Evolutionary conservation across 1,140 invertebrate genomes (phyloP).

Genomic region (Thaumatotibia leucotreta): DNA sequence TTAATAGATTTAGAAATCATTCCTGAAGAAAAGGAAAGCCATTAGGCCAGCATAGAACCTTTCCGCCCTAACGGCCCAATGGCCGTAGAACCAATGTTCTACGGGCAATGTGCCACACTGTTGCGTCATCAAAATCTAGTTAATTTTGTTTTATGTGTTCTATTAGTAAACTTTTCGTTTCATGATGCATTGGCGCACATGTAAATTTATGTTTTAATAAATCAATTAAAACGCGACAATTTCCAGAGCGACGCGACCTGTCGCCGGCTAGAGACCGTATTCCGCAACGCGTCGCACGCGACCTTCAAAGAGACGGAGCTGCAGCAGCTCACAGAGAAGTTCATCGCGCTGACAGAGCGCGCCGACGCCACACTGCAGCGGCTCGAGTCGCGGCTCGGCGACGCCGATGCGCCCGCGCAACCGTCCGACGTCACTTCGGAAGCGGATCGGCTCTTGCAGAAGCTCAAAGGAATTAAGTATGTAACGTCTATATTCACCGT

Average conservation of each 20-base stretch:
- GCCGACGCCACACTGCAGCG: conserved; percentile 59
- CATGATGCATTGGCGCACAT: no score
- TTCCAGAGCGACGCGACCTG: conserved; percentile 56
- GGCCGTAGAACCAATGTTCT: no score
- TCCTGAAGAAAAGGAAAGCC: no score
- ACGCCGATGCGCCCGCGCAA: conserved; percentile 30
- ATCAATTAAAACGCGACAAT: not conserved
- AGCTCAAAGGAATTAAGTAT: conserved; percentile 60
- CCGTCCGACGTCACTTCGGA: conserved; percentile 48
- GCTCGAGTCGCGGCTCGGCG: conserved; percentile 42
- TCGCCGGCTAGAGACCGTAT: conserved; percentile 50
- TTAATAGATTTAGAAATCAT: no score
- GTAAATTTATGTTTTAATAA: no score
- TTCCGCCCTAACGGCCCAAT: no score
- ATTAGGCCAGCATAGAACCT: no score
- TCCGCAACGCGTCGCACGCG: conserved; percentile 49
- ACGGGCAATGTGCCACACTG: no score
- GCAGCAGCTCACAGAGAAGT: conserved; percentile 65
- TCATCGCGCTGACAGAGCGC: conserved; percentile 61
- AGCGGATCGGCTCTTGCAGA: conserved; percentile 49
- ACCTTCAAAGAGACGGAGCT: conserved; percentile 57
- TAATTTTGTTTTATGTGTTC: not conserved
- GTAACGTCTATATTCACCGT: no score
- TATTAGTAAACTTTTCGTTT: not conserved
- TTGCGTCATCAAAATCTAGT: no score